Evolutionary conservation across 2,888 invertebrate genomes (phyloP), one percentile per base, ranked within the genome.

Genomic region (Protonemura montana): DNA sequence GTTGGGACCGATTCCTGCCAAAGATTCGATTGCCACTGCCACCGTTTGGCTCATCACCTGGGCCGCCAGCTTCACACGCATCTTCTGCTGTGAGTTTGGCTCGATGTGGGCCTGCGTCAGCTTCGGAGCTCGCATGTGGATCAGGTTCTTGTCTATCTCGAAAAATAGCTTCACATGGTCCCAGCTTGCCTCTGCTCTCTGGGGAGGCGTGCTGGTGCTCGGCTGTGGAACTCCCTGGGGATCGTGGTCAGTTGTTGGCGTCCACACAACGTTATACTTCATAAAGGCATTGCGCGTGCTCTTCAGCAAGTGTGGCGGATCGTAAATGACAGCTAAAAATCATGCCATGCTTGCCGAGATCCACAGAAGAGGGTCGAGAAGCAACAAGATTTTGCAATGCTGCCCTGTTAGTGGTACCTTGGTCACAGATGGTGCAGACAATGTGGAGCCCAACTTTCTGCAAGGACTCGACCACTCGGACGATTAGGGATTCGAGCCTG

Each of bases 221-320:
- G 41, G 41, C 41, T 41, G 41, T 41, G 5, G n/a, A n/a, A n/a
- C n/a, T n/a, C n/a, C 41, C 13, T 41, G 13, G 6, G 41, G 5
- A 13, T 13, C 35, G 13, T 16, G n/a, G 2, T 82, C 21, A n/a
- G n/a, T 35, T 1, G 1, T 10, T 29, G 29, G 82, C 6, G 29
- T 82, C 82, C 82, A 82, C 16, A n/a, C 16, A n/a, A 82, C 82
- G n/a, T 77, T 21, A 16, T 82, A 82, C 21, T 82, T 82, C 30
- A 30, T 7, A 7, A 87, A 87, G 41, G 29, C 77, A 28, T 87
- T 86, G 3, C 86, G 21, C 35, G 86, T 76, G 10, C 25, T 76
- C 82, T 85, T 86, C 28, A 87, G 26, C 25, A 87, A 27, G 16
- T 86, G 85, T n/a, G 83, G 86, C 30, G 86, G 78, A 80, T 87